Conservation (phyloP, 2,888 invertebrate genomes). For the Trachelus stipa region DNA sequence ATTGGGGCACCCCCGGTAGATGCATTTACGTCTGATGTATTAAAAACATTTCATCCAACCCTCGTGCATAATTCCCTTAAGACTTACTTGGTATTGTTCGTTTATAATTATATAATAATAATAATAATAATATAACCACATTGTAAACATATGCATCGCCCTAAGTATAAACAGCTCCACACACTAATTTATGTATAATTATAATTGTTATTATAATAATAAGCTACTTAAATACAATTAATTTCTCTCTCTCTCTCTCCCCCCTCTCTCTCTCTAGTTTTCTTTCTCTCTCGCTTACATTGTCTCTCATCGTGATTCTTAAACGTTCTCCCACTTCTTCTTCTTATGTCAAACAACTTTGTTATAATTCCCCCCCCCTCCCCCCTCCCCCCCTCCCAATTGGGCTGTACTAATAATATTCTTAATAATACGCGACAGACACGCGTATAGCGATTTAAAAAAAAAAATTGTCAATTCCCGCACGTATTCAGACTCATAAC, state of each 20-base stretch:
- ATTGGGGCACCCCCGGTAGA: not conserved
- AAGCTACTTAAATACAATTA: constrained; percentile 57
- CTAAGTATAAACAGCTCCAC: constrained; percentile 59
- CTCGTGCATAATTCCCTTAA: not conserved
- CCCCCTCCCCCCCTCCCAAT: too few relatives aligned
- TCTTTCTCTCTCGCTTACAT: constrained; percentile 14
- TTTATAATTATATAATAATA: constrained; percentile 36
- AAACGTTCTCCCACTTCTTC: not conserved
- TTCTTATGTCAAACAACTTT: not conserved
- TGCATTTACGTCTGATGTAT: not conserved
- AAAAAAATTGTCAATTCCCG: constrained; percentile 56
- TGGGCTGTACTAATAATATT: not conserved
- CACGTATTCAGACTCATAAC: constrained; percentile 27
- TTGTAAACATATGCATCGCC: constrained; percentile 57
- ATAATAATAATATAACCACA: constrained; percentile 43
- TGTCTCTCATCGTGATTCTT: not conserved
- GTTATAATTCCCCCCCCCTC: too few relatives aligned
- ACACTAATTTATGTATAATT: constrained; percentile 44
- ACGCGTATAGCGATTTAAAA: constrained; percentile 37
- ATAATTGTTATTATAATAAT: constrained; percentile 52
- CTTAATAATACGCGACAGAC: not conserved
- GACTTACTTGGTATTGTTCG: not conserved
- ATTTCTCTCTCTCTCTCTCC: constrained; percentile 16
- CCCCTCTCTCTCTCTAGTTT: constrained; percentile 20
- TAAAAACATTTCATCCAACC: not conserved